Conservation (phyloP, 2,113 vertebrate genomes). For the Eurypyga helias region DNA sequence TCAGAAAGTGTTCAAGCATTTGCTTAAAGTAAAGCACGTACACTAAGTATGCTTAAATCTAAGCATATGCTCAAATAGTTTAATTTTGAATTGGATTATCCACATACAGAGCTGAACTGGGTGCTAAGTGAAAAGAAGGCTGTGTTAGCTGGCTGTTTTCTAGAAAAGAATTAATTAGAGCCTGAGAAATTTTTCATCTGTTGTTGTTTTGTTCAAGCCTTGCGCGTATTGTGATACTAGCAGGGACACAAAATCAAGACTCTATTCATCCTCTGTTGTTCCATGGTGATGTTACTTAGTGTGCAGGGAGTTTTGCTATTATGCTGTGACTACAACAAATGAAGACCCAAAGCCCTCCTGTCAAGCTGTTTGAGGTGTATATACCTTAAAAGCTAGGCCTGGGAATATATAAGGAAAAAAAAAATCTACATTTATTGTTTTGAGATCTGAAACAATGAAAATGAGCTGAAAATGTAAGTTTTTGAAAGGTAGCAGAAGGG, state of each 20-base stretch:
- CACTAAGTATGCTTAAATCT: neutral
- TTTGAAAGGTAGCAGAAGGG: neutral
- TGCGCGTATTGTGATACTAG: accelerated
- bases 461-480: neutral
- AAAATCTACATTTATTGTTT: neutral
- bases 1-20: neutral
- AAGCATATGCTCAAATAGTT: neutral
- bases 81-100: neutral
- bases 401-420: neutral
- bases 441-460: neutral
- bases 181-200: neutral
- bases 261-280: neutral
- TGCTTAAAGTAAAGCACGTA: neutral
- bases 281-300: accelerated
- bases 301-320: neutral
- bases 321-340: neutral
- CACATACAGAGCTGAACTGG: neutral
- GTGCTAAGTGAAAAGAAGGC: neutral
- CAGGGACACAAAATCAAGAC: neutral
- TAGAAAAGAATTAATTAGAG: neutral
- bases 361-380: neutral
- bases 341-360: neutral
- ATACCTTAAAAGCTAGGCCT: neutral
- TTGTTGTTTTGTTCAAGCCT: neutral
- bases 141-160: neutral